Percentiles rank a stretch among this genome's conserved stretches.
Evolutionary conservation across 2,888 invertebrate genomes (phyloP).

Genomic region (Phortica magna): DNA sequence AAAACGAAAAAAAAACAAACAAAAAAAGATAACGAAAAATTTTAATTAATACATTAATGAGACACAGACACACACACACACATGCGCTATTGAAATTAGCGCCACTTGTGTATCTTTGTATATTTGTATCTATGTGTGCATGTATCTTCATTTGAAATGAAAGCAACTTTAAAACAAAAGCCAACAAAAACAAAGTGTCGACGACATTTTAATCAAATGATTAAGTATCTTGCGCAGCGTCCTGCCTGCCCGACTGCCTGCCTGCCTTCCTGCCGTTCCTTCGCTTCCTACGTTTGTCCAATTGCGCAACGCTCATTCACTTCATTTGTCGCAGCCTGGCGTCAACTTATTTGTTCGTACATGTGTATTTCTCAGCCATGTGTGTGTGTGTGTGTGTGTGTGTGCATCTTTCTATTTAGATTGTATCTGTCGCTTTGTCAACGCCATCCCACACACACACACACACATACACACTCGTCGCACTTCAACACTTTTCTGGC

Average conservation of each 20-base stretch:
- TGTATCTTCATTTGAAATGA: conserved; percentile 27
- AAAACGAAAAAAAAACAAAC: conserved; percentile 12
- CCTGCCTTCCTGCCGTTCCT: not conserved
- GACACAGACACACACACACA: not conserved
- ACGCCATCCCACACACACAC: too few relatives aligned
- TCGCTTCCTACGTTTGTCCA: not conserved
- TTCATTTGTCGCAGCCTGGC: conserved; percentile 31
- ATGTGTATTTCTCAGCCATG: conserved; percentile 5
- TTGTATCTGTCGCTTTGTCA: not conserved
- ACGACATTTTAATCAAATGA: conserved; percentile 42
- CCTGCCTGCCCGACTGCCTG: not conserved
- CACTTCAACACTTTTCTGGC: conserved; percentile 52
- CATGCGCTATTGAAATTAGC: conserved; percentile 57
- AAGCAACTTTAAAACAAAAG: conserved; percentile 38
- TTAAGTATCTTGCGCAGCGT: conserved; percentile 37
- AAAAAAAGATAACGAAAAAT: conserved; percentile 47
- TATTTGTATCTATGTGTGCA: too few relatives aligned
- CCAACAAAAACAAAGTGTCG: conserved; percentile 19
- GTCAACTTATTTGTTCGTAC: conserved; percentile 17
- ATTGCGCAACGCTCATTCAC: conserved; percentile 29
- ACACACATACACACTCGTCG: too few relatives aligned
- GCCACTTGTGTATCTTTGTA: conserved; percentile 43
- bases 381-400: conserved; percentile 30
- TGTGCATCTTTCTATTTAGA: conserved; percentile 2
- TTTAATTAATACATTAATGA: conserved; percentile 53